phyloP scores from a whole-genome alignment of 2,797 vertebrate species.

The Salarias fasciatus region DNA sequence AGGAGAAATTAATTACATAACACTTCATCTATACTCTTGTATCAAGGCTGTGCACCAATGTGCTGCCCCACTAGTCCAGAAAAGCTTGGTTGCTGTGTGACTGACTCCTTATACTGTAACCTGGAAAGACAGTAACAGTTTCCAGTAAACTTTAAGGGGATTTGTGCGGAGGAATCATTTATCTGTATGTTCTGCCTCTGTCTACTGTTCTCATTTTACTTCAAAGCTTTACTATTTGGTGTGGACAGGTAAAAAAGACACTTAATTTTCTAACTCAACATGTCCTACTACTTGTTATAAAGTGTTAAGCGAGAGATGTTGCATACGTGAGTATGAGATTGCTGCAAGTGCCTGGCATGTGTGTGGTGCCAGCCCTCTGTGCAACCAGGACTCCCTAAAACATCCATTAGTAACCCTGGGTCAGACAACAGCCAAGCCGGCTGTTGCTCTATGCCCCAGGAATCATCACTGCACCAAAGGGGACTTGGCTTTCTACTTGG shows the following conservation, averaged over 20 bases:
- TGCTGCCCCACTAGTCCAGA: conserved; percentile 53
- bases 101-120: conserved; percentile 23
- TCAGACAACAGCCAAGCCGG: conserved; percentile 40
- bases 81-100: conserved; percentile 21
- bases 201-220: background rate
- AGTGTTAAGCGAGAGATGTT: conserved; percentile 1
- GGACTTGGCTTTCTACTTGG: conserved; percentile 35
- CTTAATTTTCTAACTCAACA: background rate
- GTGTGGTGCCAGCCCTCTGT: background rate
- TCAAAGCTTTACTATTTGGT: background rate
- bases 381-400: conserved; percentile 45
- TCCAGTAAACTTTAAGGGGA: conserved; percentile 16
- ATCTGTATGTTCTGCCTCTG: background rate
- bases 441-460: conserved; percentile 32
- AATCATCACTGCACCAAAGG: conserved; percentile 34
- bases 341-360: conserved; percentile 14
- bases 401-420: conserved; percentile 41
- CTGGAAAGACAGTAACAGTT: conserved; percentile 14
- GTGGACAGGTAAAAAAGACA: conserved; percentile 11
- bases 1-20: conserved; percentile 80
- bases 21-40: conserved; percentile 55
- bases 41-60: conserved; percentile 60
- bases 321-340: background rate
- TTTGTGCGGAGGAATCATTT: conserved; percentile 1
- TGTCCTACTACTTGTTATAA: background rate